Evolutionary conservation across 30 jellyfish, hydroid and myxozoan genomes (phyloP).

Genomic region (Rhopilema esculentum): DNA sequence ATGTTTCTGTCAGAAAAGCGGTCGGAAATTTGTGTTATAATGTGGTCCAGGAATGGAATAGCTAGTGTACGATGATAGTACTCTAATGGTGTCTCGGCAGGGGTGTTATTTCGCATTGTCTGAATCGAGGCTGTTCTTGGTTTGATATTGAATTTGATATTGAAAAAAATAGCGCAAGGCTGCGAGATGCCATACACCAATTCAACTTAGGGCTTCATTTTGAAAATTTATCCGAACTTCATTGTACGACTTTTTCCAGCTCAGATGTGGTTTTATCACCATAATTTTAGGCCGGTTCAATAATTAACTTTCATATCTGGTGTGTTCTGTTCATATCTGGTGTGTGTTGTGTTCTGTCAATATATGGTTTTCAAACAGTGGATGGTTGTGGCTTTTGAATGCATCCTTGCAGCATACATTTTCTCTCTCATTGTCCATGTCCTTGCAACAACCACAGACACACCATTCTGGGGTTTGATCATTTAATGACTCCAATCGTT

Average conservation of each 20-base stretch:
- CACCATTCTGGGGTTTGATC: constrained; percentile 36
- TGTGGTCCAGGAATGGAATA: too few species aligned
- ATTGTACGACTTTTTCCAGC: too few species aligned
- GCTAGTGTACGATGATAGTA: too few species aligned
- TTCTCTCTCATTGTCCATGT: constrained; percentile 30
- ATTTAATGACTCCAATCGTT: not conserved
- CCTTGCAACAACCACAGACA: constrained; percentile 24
- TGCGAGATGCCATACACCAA: too few species aligned
- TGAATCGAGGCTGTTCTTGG: constrained; percentile 61
- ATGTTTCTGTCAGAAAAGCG: not conserved
- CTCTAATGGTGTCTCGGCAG: constrained; percentile 9
- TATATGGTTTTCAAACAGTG: constrained; percentile 6
- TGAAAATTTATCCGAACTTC: too few species aligned
- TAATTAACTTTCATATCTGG: not conserved
- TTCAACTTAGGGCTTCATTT: too few species aligned
- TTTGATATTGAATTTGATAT: too few species aligned
- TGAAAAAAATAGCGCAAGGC: too few species aligned
- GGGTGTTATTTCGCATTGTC: constrained; percentile 13
- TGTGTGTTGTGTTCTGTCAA: constrained; percentile 30
- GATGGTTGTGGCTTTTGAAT: constrained; percentile 28
- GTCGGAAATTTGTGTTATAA: too few species aligned
- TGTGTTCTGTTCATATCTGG: not conserved
- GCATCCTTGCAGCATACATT: constrained; percentile 41
- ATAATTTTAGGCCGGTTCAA: not conserved
- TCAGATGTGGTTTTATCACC: too few species aligned